These are phyloP conservation scores for Cryptocheilus praepositus DNA, from an alignment of 2,888 invertebrate species.

Conservation along the genomic window DNA sequence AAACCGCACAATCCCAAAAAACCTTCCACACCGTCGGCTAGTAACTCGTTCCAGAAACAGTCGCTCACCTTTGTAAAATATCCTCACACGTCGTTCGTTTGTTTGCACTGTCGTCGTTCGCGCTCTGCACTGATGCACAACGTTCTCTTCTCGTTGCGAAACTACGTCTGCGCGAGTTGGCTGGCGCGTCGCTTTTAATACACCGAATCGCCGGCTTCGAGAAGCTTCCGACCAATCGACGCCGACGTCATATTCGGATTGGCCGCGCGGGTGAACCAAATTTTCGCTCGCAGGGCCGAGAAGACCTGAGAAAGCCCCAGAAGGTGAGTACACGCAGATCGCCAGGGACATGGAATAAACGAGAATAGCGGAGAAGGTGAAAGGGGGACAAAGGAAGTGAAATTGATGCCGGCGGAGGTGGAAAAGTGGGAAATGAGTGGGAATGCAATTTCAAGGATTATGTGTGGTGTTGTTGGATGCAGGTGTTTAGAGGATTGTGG, in stretches of 20 bases:
- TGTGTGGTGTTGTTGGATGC: no score
- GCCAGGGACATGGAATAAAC: background rate
- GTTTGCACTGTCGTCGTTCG: background rate
- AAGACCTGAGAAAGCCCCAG: background rate
- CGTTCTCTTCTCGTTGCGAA: constrained; percentile 28
- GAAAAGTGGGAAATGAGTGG: no score
- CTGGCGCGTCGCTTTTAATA: constrained; percentile 42
- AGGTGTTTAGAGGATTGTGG: no score
- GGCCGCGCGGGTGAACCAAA: background rate
- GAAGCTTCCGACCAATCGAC: constrained; percentile 54
- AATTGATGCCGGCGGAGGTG: no score
- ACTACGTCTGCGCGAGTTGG: constrained; percentile 16
- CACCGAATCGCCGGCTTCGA: constrained; percentile 47
- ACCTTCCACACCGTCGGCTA: no score
- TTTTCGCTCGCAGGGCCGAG: background rate
- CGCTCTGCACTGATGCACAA: background rate
- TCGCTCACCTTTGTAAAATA: background rate
- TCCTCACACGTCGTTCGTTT: constrained; percentile 1
- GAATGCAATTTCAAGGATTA: no score
- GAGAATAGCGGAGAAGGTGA: no score
- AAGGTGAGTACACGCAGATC: background rate
- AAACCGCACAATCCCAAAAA: no score
- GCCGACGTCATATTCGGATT: background rate
- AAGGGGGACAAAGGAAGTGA: no score
- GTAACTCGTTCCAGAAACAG: no score